These are phyloP conservation scores for Henicopernis longicauda DNA, from an alignment of 2,113 vertebrate genomes.

Conservation along the genomic window DNA sequence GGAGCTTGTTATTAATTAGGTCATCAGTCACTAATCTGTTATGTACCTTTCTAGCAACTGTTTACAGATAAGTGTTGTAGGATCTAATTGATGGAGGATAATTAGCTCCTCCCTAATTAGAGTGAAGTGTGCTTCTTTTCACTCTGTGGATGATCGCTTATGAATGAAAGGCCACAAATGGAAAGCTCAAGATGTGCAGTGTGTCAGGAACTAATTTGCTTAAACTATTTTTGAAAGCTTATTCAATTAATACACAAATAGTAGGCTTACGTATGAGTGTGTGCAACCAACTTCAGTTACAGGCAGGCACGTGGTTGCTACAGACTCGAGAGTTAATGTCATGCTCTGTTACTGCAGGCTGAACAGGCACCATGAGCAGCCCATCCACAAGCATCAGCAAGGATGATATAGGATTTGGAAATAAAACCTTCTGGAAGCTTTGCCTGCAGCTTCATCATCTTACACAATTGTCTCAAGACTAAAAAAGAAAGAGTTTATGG, in stretches of 20 bases:
- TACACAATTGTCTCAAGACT: neutral
- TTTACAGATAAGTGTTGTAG: conserved; percentile 70
- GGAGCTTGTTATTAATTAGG: conserved; percentile 73
- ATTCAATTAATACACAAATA: conserved; percentile 66
- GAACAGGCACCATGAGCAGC: neutral
- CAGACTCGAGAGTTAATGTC: conserved; percentile 2
- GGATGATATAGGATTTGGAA: neutral
- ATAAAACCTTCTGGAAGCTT: neutral
- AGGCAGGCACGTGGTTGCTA: conserved; percentile 18
- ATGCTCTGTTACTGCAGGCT: neutral
- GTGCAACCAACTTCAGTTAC: neutral
- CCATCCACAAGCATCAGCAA: neutral
- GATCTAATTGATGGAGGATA: conserved; percentile 69
- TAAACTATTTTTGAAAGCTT: conserved; percentile 67
- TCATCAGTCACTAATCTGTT: conserved; percentile 69
- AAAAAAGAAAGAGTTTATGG: neutral
- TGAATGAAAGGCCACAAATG: conserved; percentile 64
- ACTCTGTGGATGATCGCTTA: conserved; percentile 57
- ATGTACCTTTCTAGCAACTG: conserved; percentile 68
- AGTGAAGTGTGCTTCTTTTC: conserved; percentile 58
- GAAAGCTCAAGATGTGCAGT: conserved; percentile 44
- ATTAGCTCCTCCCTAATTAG: conserved; percentile 74
- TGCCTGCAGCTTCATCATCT: neutral
- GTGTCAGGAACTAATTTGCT: conserved; percentile 68
- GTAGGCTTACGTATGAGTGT: neutral